Conservation (phyloP, 2,113 vertebrate species). For the Clupea harengus region DNA sequence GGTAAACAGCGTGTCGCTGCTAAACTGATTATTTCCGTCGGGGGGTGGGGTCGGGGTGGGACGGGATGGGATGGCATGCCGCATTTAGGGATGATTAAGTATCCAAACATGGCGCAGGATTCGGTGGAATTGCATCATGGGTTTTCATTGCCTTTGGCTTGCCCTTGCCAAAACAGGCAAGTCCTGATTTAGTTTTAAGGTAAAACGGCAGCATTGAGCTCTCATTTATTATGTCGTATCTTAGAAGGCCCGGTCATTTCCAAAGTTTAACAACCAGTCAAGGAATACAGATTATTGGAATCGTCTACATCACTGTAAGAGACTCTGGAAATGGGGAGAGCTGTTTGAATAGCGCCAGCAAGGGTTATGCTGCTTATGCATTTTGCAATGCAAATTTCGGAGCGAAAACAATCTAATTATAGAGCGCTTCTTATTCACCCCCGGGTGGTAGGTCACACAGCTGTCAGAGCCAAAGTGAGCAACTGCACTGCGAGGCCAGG, state of each 20-base stretch:
- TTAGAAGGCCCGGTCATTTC: not conserved
- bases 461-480: not conserved
- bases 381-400: not conserved
- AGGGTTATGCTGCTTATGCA: not conserved
- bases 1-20: slow-evolving; percentile 71
- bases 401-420: not conserved
- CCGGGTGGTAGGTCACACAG: not conserved
- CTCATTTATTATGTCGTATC: not conserved
- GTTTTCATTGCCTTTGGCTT: not conserved
- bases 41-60: slow-evolving; percentile 24
- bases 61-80: slow-evolving; percentile 28
- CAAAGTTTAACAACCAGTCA: not conserved
- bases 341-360: not conserved
- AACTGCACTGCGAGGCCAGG: not conserved
- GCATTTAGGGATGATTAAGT: slow-evolving; percentile 47
- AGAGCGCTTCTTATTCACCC: not conserved
- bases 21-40: slow-evolving; percentile 66
- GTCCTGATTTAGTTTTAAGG: not conserved
- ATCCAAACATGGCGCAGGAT: slow-evolving; percentile 1
- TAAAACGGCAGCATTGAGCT: not conserved
- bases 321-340: not conserved
- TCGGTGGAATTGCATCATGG: slow-evolving; percentile 8
- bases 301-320: not conserved
- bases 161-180: slow-evolving; percentile 3
- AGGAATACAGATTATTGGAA: not conserved